These are phyloP conservation scores for Callipepla squamata DNA, from an alignment of 2,113 vertebrate genomes.

Conservation along the genomic window DNA sequence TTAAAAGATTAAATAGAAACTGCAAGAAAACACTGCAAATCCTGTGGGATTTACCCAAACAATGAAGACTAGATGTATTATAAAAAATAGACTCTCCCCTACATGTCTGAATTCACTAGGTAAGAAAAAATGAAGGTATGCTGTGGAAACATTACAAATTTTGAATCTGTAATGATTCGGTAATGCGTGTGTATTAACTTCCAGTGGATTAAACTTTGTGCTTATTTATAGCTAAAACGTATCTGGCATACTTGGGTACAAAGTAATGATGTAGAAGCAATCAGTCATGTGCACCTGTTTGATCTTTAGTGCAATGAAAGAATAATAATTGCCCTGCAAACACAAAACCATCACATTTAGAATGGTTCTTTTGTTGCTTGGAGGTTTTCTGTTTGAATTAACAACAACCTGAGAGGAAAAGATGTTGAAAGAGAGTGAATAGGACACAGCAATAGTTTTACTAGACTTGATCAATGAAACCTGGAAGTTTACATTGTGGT, in stretches of 20 bases:
- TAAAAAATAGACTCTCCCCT: neutral
- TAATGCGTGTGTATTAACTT: neutral
- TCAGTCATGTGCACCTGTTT: neutral
- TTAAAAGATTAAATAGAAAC: neutral
- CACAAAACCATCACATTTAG: neutral
- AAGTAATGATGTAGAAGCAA: slow-evolving; percentile 12
- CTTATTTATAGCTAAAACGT: slow-evolving; percentile 1
- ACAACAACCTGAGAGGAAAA: neutral
- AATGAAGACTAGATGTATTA: neutral
- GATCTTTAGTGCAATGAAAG: neutral
- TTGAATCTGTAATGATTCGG: neutral
- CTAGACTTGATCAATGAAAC: neutral
- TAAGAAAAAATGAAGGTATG: neutral
- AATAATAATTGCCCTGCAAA: neutral
- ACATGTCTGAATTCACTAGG: neutral
- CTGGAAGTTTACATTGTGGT: neutral
- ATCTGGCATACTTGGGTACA: neutral
- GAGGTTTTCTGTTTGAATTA: slow-evolving; percentile 3
- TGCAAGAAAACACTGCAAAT: neutral
- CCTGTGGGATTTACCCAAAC: neutral
- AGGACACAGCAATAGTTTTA: neutral
- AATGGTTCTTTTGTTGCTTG: neutral
- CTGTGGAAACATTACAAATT: neutral
- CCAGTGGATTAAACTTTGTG: neutral
- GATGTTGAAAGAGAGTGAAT: neutral